Conservation (phyloP, 2,888 invertebrate genomes). For the Diarsia dahlii region DNA sequence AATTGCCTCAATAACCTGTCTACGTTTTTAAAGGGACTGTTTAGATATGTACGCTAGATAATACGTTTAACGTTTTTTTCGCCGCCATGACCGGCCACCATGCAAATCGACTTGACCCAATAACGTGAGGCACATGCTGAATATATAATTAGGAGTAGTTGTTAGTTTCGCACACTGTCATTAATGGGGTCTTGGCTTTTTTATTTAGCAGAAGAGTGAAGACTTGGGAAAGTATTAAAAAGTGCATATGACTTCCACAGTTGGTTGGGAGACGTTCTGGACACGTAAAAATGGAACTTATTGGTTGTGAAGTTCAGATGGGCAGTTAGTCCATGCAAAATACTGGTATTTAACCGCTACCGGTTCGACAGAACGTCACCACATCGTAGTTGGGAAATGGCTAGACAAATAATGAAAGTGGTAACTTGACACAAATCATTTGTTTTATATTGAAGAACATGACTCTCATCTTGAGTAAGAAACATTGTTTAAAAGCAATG, state of each 20-base stretch:
- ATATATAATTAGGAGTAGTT: conserved; percentile 47
- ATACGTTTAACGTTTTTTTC: conserved; percentile 49
- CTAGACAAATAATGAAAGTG: too few species aligned
- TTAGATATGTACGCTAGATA: conserved; percentile 57
- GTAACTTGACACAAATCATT: too few species aligned
- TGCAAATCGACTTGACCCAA: conserved; percentile 65
- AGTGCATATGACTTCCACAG: too few species aligned
- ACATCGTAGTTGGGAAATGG: too few species aligned
- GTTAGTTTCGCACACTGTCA: conserved; percentile 38
- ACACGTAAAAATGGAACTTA: neutral
- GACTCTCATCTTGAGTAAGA: neutral
- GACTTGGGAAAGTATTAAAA: too few species aligned
- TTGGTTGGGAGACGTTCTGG: too few species aligned
- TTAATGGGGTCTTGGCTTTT: conserved; percentile 22
- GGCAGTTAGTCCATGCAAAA: too few species aligned
- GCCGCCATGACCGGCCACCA: conserved; percentile 45
- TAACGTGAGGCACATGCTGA: conserved; percentile 55
- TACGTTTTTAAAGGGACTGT: conserved; percentile 22
- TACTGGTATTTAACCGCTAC: too few species aligned
- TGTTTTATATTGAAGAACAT: too few species aligned
- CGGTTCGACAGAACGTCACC: too few species aligned
- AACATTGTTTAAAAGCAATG: neutral
- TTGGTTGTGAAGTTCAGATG: too few species aligned
- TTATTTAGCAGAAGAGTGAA: neutral
- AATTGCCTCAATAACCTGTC: neutral